phyloP scores from a whole-genome alignment of 92 coral and sea anemone species.

The Isaurus tuberculatus region DNA sequence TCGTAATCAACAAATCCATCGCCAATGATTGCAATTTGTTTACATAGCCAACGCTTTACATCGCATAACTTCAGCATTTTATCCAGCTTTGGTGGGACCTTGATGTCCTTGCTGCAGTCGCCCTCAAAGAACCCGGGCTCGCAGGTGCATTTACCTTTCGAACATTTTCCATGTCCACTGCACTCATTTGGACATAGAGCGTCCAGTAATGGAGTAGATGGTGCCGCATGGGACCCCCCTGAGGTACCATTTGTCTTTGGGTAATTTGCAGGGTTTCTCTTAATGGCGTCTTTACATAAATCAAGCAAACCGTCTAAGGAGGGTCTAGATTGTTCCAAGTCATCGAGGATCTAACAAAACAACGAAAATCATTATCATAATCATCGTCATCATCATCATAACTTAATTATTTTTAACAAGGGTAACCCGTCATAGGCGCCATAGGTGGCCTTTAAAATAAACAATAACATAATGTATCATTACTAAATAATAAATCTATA shows the following conservation, averaged over 20 bases:
- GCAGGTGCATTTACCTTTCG: constrained; percentile 20
- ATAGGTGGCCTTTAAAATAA: too few species aligned
- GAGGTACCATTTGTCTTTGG: constrained; percentile 28
- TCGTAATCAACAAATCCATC: constrained; percentile 17
- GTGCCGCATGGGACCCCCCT: not conserved
- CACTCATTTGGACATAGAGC: constrained; percentile 36
- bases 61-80: constrained; percentile 19
- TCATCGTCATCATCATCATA: too few species aligned
- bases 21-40: constrained; percentile 15
- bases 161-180: constrained; percentile 36
- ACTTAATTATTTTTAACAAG: too few species aligned
- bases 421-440: too few species aligned
- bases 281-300: constrained; percentile 13
- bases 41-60: constrained; percentile 32
- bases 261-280: constrained; percentile 33
- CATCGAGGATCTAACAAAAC: constrained; percentile 9
- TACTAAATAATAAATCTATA: too few species aligned
- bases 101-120: constrained; percentile 31
- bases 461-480: too few species aligned
- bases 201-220: not conserved
- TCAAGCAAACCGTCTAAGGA: constrained; percentile 7
- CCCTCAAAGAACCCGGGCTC: constrained; percentile 10
- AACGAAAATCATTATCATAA: too few species aligned
- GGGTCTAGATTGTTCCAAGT: constrained; percentile 1
- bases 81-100: constrained; percentile 19